These are phyloP conservation scores for Nycticebus coucang DNA, from an alignment of 2,113 vertebrate species.

Conservation along the genomic window DNA sequence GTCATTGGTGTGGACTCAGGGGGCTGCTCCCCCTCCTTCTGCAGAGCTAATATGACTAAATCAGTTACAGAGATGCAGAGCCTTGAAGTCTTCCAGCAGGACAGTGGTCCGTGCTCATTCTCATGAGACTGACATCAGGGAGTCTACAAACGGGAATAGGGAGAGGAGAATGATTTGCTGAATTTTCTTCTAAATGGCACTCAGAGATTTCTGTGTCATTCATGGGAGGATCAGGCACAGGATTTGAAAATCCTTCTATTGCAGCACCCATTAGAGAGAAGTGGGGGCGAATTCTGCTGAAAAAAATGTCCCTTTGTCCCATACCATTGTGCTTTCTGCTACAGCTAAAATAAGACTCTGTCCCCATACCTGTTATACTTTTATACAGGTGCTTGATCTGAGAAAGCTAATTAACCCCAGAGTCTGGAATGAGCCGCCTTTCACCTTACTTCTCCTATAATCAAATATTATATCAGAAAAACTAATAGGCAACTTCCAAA, in stretches of 20 bases:
- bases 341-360: slow-evolving; percentile 53
- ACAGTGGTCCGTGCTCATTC: background rate
- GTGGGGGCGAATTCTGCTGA: background rate
- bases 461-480: slow-evolving; percentile 26
- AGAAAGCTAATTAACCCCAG: slow-evolving; percentile 68
- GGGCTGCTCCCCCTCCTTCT: slow-evolving; percentile 12
- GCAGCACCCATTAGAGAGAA: slow-evolving; percentile 52
- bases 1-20: slow-evolving; percentile 21
- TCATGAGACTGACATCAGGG: slow-evolving; percentile 58
- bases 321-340: slow-evolving; percentile 48
- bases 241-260: fast-evolving
- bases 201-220: slow-evolving; percentile 59
- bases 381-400: background rate
- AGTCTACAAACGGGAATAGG: slow-evolving; percentile 57
- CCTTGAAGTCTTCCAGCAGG: slow-evolving; percentile 60
- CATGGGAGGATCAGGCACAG: background rate
- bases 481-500: slow-evolving; percentile 37
- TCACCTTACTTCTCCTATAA: slow-evolving; percentile 64
- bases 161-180: slow-evolving; percentile 60
- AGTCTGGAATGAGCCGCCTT: slow-evolving; percentile 33
- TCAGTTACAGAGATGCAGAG: slow-evolving; percentile 68
- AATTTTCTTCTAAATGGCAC: slow-evolving; percentile 59
- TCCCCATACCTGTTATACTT: slow-evolving; percentile 57
- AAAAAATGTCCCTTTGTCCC: background rate
- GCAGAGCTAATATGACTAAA: slow-evolving; percentile 70